phyloP scores from a whole-genome alignment of 2,888 invertebrate species.

The Dolomedes plantarius region DNA sequence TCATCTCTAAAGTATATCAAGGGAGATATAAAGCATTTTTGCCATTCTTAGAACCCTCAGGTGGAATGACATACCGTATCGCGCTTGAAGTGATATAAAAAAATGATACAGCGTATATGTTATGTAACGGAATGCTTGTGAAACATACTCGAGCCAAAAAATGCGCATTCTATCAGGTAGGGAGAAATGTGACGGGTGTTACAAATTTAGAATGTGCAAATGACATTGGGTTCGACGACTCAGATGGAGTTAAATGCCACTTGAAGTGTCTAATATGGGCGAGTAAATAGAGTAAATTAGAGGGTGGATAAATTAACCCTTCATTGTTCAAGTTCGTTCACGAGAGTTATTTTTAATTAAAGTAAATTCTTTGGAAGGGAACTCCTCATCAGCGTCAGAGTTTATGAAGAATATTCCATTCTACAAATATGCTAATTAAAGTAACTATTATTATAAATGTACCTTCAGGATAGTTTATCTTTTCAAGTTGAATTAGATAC shows the following conservation, averaged over 20 bases:
- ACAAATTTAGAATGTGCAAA: slow-evolving; percentile 56
- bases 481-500: too few relatives aligned
- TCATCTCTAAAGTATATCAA: background rate
- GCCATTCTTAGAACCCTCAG: slow-evolving; percentile 1
- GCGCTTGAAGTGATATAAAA: background rate
- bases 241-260: slow-evolving; percentile 21
- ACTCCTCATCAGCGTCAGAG: too few relatives aligned
- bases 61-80: slow-evolving; percentile 1
- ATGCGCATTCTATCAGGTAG: slow-evolving; percentile 20
- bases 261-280: slow-evolving; percentile 16
- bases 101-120: background rate
- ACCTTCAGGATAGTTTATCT: too few relatives aligned
- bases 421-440: too few relatives aligned
- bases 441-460: too few relatives aligned
- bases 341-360: slow-evolving; percentile 22
- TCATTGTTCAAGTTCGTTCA: slow-evolving; percentile 25
- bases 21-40: background rate
- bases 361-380: too few relatives aligned
- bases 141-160: slow-evolving; percentile 26
- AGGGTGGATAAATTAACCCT: background rate
- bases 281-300: background rate
- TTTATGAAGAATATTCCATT: too few relatives aligned
- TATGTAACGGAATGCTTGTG: background rate
- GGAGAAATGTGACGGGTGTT: slow-evolving; percentile 6
- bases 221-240: slow-evolving; percentile 36